A percentile compares a stretch with the other conserved stretches of the same genome.
These are phyloP conservation scores for Triplophysa tibetana DNA, from an alignment of 2,113 vertebrate species.

Conservation along the genomic window DNA sequence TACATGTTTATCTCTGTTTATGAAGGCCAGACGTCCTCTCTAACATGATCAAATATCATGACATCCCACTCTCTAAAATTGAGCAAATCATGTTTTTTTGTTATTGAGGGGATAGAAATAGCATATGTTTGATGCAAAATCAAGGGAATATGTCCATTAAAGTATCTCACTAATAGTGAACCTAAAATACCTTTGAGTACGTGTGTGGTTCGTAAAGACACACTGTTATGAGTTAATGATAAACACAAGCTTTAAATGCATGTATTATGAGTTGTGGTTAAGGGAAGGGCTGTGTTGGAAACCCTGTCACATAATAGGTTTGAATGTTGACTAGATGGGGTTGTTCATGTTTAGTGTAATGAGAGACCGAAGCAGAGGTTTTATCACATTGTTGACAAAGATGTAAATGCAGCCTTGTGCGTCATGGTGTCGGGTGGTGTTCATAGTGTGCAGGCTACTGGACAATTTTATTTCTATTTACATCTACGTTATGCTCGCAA, in stretches of 20 bases:
- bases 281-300: slow-evolving; percentile 7
- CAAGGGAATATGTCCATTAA: too few relatives aligned
- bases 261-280: slow-evolving; percentile 15
- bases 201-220: neutral
- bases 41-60: too few relatives aligned
- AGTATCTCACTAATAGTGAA: too few relatives aligned
- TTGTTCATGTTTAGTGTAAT: slow-evolving; percentile 1
- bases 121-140: too few relatives aligned
- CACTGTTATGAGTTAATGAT: neutral
- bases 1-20: too few relatives aligned
- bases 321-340: neutral
- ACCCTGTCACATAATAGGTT: neutral
- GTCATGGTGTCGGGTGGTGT: neutral
- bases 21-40: too few relatives aligned
- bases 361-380: neutral
- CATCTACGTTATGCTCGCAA: neutral
- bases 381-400: slow-evolving; percentile 25
- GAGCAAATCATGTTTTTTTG: too few relatives aligned
- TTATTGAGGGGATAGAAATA: too few relatives aligned
- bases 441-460: neutral
- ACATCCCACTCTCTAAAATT: too few relatives aligned
- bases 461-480: neutral
- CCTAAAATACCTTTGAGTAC: neutral
- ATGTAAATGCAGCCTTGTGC: neutral
- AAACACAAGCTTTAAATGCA: neutral